Evolutionary conservation across 2,888 invertebrate species (phyloP).

Genomic region (Hemithea aestivaria): DNA sequence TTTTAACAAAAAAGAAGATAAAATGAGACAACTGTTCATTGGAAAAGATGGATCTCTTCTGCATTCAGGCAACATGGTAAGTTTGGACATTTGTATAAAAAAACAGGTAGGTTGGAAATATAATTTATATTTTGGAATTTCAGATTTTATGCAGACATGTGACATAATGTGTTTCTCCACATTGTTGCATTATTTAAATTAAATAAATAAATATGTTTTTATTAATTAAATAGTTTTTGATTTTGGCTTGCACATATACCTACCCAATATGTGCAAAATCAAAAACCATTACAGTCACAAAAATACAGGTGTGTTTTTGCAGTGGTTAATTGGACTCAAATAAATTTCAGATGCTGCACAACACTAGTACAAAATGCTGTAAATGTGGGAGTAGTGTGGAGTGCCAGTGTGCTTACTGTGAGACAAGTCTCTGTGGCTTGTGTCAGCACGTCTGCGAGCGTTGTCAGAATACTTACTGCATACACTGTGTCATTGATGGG

Average conservation of each 20-base stretch:
- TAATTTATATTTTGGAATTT: no score
- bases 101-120: no score
- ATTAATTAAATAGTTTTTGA: no score
- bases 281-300: no score
- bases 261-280: no score
- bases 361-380: constrained; percentile 29
- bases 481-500: constrained; percentile 51
- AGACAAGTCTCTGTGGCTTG: constrained; percentile 40
- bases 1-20: constrained; percentile 43
- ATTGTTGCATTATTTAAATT: no score
- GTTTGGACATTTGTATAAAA: not conserved
- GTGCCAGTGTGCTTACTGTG: constrained; percentile 55
- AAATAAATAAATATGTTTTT: no score
- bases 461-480: constrained; percentile 47
- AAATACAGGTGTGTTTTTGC: no score
- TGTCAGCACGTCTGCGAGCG: constrained; percentile 45
- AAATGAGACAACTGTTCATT: constrained; percentile 63
- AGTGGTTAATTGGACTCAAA: no score
- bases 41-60: constrained; percentile 56
- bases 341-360: constrained; percentile 28
- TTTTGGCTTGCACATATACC: no score
- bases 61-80: constrained; percentile 50
- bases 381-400: constrained; percentile 37
- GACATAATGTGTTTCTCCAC: no score
- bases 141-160: no score